Percentiles rank a stretch among this genome's conserved stretches.
phyloP scores from a whole-genome alignment of 2,888 invertebrate genomes.

The Nemotelus nigrinus region DNA sequence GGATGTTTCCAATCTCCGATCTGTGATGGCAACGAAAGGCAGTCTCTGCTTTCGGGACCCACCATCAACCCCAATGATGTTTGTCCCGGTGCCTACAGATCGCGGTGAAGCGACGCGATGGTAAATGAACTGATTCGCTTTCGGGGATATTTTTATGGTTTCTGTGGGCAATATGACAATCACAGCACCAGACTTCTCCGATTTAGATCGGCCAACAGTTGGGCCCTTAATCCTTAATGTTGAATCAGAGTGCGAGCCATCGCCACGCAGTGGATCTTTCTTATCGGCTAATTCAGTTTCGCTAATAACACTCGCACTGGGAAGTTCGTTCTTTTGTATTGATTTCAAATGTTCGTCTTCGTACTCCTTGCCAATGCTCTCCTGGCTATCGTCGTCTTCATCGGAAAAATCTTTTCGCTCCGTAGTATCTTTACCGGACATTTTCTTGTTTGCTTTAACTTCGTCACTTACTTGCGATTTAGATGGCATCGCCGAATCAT shows the following conservation, averaged over 20 bases:
- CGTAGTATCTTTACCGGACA: constrained; percentile 37
- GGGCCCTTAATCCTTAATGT: not conserved
- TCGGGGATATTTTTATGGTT: constrained; percentile 48
- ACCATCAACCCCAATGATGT: constrained; percentile 51
- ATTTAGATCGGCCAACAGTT: not conserved
- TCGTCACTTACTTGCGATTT: constrained; percentile 50
- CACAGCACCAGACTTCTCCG: not conserved
- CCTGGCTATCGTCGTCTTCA: constrained; percentile 48
- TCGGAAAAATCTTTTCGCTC: constrained; percentile 34
- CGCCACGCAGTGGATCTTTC: not conserved
- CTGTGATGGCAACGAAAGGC: constrained; percentile 64
- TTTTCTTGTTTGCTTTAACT: constrained; percentile 44
- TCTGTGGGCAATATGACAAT: constrained; percentile 22
- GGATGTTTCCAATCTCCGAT: constrained; percentile 61
- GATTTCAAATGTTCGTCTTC: constrained; percentile 50
- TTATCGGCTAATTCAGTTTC: constrained; percentile 47
- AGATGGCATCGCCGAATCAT: constrained; percentile 40
- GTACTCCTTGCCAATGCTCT: constrained; percentile 46
- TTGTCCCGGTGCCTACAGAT: constrained; percentile 56
- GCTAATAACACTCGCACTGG: constrained; percentile 57
- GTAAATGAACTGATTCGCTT: constrained; percentile 61
- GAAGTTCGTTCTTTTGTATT: constrained; percentile 57
- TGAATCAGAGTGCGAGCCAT: not conserved
- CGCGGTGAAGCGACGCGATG: constrained; percentile 62
- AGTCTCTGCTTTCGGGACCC: constrained; percentile 60